Evolutionary conservation across 2,113 vertebrate species (phyloP).

Genomic region (Pardalotus punctatus): DNA sequence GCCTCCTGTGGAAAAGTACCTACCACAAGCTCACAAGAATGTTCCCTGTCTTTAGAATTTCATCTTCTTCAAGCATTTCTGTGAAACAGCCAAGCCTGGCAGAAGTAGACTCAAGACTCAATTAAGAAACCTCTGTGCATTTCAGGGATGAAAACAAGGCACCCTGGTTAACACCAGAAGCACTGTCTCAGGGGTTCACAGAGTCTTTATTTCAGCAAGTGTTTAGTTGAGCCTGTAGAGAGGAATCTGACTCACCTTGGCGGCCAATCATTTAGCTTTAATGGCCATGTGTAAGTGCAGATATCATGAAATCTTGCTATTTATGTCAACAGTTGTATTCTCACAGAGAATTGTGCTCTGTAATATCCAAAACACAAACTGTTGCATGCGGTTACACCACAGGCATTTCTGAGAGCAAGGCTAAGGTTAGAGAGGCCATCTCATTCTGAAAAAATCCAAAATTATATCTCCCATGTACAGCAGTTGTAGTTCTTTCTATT

Average conservation of each 20-base stretch:
- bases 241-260: neutral
- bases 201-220: neutral
- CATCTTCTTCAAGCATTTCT: neutral
- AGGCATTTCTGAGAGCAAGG: neutral
- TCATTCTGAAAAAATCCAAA: slow-evolving; percentile 24
- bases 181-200: fast-evolving
- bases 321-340: neutral
- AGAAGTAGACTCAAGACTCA: neutral
- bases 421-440: neutral
- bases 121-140: neutral
- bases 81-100: neutral
- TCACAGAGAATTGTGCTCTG: neutral
- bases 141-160: neutral
- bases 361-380: slow-evolving; percentile 1
- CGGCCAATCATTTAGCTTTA: fast-evolving
- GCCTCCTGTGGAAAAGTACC: fast-evolving
- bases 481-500: neutral
- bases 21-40: neutral
- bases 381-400: neutral
- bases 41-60: neutral
- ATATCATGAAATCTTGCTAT: neutral
- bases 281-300: neutral
- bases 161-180: neutral
- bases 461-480: neutral
- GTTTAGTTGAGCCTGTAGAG: neutral